Evolutionary conservation across 2,888 invertebrate species (phyloP).

Genomic region (Troglohyphantes excavatus): DNA sequence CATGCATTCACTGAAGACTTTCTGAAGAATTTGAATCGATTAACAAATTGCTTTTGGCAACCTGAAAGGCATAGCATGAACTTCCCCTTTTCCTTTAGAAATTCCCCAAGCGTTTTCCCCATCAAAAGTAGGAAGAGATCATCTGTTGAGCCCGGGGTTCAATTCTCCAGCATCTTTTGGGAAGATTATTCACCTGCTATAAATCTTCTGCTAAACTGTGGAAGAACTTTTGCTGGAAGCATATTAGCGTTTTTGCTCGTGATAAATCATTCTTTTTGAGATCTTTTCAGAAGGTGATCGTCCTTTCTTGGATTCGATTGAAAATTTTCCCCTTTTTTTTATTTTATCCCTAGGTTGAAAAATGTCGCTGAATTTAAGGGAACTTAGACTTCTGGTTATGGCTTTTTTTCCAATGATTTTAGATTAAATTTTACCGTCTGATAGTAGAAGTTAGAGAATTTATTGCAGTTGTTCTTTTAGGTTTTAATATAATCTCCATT

Average conservation of each 20-base stretch:
- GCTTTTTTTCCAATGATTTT: neutral
- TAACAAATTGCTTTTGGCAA: slow-evolving; percentile 5
- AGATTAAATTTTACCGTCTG: neutral
- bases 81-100: neutral
- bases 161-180: neutral
- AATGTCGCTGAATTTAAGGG: neutral
- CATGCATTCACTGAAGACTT: neutral
- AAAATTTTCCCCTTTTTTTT: neutral
- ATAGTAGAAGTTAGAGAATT: neutral
- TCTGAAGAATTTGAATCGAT: slow-evolving; percentile 27
- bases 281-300: neutral
- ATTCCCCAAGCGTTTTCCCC: too few relatives aligned
- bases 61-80: neutral
- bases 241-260: neutral
- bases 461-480: neutral
- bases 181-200: slow-evolving; percentile 5
- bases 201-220: slow-evolving; percentile 9
- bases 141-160: neutral
- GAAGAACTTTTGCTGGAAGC: slow-evolving; percentile 1
- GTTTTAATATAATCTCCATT: neutral
- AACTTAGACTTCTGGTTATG: neutral
- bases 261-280: slow-evolving; percentile 5
- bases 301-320: neutral
- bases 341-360: neutral
- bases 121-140: neutral